These are phyloP conservation scores for Cotesia congregata DNA, from an alignment of 2,888 invertebrate genomes.

Conservation along the genomic window DNA sequence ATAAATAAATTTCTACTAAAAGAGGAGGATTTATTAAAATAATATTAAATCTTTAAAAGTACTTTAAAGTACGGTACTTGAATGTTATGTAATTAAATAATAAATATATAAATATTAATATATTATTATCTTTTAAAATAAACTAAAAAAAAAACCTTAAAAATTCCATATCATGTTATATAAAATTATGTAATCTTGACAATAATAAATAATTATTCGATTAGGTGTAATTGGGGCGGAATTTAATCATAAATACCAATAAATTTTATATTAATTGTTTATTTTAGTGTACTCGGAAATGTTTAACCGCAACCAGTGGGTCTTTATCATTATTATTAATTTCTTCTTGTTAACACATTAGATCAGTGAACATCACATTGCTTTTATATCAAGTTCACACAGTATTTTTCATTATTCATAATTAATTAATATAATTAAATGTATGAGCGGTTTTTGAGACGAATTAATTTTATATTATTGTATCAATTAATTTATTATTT, in stretches of 20 bases:
- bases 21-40: not conserved
- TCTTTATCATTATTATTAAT: conserved; percentile 52
- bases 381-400: conserved; percentile 57
- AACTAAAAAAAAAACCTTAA: conserved; percentile 16
- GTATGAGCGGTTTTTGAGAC: conserved; percentile 16
- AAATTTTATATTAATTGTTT: conserved; percentile 67
- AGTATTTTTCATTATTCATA: conserved; percentile 54
- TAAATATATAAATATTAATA: not conserved
- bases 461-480: not conserved
- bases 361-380: conserved; percentile 63
- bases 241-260: conserved; percentile 40
- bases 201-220: conserved; percentile 49
- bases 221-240: not conserved
- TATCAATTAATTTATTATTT: not conserved
- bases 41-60: not conserved
- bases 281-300: conserved; percentile 65
- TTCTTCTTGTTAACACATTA: conserved; percentile 59
- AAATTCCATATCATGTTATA: conserved; percentile 38
- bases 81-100: not conserved
- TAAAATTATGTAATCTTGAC: conserved; percentile 48
- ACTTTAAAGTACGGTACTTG: not conserved
- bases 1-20: not conserved
- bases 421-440: conserved; percentile 25
- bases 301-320: conserved; percentile 66
- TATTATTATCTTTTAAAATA: conserved; percentile 37